phyloP scores from a whole-genome alignment of 2,888 invertebrate species.

The Synanthedon tipuliformis region DNA sequence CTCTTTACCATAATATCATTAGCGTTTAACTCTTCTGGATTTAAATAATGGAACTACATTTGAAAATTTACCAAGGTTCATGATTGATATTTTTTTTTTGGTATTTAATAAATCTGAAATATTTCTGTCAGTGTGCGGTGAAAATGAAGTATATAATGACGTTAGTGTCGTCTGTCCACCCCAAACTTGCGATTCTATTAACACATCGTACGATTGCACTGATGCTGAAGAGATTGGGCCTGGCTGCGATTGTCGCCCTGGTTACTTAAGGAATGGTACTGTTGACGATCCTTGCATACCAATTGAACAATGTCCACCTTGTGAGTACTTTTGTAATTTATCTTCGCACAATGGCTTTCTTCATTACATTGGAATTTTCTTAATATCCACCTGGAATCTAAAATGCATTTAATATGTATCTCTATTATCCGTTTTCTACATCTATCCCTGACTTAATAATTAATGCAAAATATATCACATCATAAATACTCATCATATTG shows the following conservation, averaged over 20 bases:
- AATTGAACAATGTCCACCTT: slow-evolving; percentile 5
- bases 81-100: no score
- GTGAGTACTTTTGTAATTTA: slow-evolving; percentile 2
- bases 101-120: neutral
- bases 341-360: neutral
- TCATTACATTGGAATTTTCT: neutral
- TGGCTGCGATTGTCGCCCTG: slow-evolving; percentile 7
- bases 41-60: no score
- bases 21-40: no score
- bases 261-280: slow-evolving; percentile 8
- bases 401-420: neutral
- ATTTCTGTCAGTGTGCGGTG: neutral
- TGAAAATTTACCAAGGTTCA: no score
- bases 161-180: slow-evolving; percentile 6
- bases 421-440: no score
- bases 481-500: no score
- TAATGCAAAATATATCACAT: no score
- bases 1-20: no score
- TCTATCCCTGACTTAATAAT: no score
- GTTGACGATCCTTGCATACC: slow-evolving; percentile 6
- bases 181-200: slow-evolving; percentile 6
- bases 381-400: neutral
- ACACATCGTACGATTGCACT: slow-evolving; percentile 3
- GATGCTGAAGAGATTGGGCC: slow-evolving; percentile 1
- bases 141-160: slow-evolving; percentile 5